These are phyloP conservation scores for Thrips palmi DNA, from an alignment of 1,140 invertebrate species.

Conservation along the genomic window DNA sequence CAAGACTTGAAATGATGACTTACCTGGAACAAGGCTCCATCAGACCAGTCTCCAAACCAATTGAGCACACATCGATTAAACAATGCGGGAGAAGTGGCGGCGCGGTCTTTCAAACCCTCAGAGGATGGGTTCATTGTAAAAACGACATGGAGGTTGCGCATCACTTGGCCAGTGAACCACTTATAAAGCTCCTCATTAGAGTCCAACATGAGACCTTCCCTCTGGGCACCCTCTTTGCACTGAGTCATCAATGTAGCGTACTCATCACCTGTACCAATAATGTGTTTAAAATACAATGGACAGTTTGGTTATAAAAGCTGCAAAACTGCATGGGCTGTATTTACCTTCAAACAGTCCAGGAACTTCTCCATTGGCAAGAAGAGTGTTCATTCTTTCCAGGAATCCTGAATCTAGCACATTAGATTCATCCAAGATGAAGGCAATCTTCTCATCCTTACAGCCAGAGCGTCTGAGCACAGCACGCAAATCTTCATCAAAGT, in stretches of 20 bases:
- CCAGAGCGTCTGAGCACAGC: constrained; percentile 83
- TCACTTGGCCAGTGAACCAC: constrained; percentile 96
- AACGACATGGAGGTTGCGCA: constrained; percentile 97
- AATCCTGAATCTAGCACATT: constrained; percentile 98
- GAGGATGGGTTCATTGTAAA: constrained; percentile 99
- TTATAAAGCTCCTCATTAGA: constrained; percentile 97
- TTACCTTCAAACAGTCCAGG: constrained; percentile 69
- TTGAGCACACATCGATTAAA: constrained; percentile 99
- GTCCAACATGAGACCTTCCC: constrained; percentile 96
- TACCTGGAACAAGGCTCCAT: constrained; percentile 89
- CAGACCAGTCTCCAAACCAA: constrained; percentile 99
- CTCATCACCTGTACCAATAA: constrained; percentile 52
- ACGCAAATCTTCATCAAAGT: constrained; percentile 97
- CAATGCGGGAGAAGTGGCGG: constrained; percentile 93
- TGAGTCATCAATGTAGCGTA: constrained; percentile 99
- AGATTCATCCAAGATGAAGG: constrained; percentile 97
- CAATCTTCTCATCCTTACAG: constrained; percentile 97
- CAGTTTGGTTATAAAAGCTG: not conserved
- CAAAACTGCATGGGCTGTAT: constrained; percentile 1
- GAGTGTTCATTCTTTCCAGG: constrained; percentile 96
- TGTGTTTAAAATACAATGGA: not conserved
- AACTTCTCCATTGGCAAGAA: constrained; percentile 97
- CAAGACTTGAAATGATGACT: constrained; percentile 11
- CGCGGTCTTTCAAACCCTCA: constrained; percentile 93
- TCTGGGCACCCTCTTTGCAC: constrained; percentile 95